phyloP scores from a whole-genome alignment of 2,888 invertebrate genomes.

The Acanthococcus lagerstroemiae region DNA sequence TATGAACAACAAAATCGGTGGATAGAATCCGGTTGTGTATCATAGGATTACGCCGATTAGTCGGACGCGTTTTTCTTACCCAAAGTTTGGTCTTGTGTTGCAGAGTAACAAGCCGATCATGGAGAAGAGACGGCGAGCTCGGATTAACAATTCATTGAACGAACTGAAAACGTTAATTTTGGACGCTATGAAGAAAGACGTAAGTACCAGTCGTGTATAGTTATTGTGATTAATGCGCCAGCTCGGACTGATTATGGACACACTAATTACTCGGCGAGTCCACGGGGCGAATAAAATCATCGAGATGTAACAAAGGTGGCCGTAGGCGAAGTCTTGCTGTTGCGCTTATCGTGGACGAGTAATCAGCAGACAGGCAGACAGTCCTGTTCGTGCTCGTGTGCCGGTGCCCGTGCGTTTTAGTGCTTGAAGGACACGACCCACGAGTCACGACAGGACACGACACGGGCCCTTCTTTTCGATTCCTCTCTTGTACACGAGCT shows the following conservation, averaged over 20 bases:
- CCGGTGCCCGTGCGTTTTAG: too few relatives aligned
- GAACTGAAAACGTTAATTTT: constrained; percentile 81
- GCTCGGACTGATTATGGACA: background rate
- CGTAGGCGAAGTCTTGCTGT: too few relatives aligned
- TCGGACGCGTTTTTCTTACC: background rate
- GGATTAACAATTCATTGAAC: constrained; percentile 85
- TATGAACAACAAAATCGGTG: too few relatives aligned
- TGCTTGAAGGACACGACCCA: too few relatives aligned
- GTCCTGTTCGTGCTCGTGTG: too few relatives aligned
- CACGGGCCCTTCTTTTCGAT: too few relatives aligned
- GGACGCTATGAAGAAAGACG: constrained; percentile 91
- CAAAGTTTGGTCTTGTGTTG: constrained; percentile 45
- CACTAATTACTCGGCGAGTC: background rate
- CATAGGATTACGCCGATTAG: too few relatives aligned
- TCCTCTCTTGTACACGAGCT: too few relatives aligned
- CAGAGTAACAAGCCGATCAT: constrained; percentile 93
- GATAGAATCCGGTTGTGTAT: too few relatives aligned
- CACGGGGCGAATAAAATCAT: background rate
- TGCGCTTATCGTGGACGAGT: too few relatives aligned
- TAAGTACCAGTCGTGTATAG: constrained; percentile 48
- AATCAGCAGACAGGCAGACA: too few relatives aligned
- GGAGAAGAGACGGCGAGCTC: constrained; percentile 83
- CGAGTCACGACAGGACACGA: too few relatives aligned
- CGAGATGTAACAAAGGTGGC: background rate
- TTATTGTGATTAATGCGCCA: background rate